These are phyloP conservation scores for Rousettus madagascariensis DNA, from an alignment of 2,797 vertebrate genomes.

Conservation along the genomic window DNA sequence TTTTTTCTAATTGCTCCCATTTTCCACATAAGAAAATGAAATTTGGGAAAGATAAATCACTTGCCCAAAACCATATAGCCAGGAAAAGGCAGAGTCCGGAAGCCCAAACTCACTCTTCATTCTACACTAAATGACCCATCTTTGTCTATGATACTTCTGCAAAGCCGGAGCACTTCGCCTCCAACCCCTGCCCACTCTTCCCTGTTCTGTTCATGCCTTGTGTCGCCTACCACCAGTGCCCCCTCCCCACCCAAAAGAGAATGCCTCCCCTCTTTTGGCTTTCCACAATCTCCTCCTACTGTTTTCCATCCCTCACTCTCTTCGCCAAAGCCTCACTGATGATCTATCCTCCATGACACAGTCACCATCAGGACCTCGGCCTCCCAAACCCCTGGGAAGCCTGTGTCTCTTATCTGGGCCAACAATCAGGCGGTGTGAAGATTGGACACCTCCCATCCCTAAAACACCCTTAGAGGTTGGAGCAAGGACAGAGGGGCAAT, in stretches of 20 bases:
- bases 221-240: neutral
- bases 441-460: neutral
- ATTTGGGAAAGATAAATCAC: neutral
- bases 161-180: neutral
- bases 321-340: neutral
- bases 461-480: conserved; percentile 28
- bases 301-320: neutral
- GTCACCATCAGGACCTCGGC: neutral
- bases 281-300: neutral
- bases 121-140: neutral
- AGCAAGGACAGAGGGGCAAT: conserved; percentile 60
- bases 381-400: neutral
- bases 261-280: neutral
- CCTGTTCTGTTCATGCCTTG: rapidly evolving
- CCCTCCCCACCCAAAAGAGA: neutral
- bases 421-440: neutral
- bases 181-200: neutral
- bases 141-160: neutral
- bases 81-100: neutral
- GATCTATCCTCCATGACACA: neutral
- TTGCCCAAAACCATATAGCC: neutral
- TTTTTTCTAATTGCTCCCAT: neutral
- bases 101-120: neutral
- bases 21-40: neutral
- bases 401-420: neutral